Evolutionary conservation across 2,797 vertebrate species (phyloP), one percentile per base, ranked within the genome.

Genomic region (Otolemur crassicaudatus): DNA sequence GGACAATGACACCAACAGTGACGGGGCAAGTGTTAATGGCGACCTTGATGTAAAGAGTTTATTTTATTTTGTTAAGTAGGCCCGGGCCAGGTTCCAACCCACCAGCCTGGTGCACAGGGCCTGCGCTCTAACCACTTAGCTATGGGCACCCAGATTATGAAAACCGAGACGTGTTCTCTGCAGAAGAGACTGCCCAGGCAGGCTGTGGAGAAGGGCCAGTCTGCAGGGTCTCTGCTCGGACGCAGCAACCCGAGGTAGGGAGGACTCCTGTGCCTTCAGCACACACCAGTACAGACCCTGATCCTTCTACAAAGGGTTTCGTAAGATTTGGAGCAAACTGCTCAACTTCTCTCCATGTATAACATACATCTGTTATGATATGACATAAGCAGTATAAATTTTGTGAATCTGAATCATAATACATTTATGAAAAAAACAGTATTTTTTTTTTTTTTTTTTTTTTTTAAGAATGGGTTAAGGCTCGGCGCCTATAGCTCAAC

Each of bases 201-300:
- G 72, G 56, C 58, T 63, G 65, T 11, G 49, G 60, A 94, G 81
- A 46, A 83, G 87, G 53, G 96, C 86, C 56, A n/a, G 69, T 89
- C 84, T 56, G 31, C 34, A 60, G 49, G 29, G 1, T 80, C 96
- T 58, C 46, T 75, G 91, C 23, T 37, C 3, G 34, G 98, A 94
- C 83, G 93, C 97, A 86, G 40, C 86, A 37, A n/a, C 58, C 77
- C 93, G 96, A 46, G 97, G 98, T 53, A 96, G 56, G 7, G 34
- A 98, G 0, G 99, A 99, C 40, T 97, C 98, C 17, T 99, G 99
- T 1, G 99, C 99, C 97, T 99, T 99, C 97, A 99, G 99, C 94
- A 99, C 98, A 5, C 99, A 99, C 94, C 99, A 98, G 60, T 98
- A 97, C 2, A 56, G 49, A 73, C 80, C 13, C 20, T 61, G 11